Evolutionary conservation across 2,113 vertebrate genomes (phyloP), one percentile per base, ranked within the genome.

Genomic region (Chroicocephalus ridibundus): DNA sequence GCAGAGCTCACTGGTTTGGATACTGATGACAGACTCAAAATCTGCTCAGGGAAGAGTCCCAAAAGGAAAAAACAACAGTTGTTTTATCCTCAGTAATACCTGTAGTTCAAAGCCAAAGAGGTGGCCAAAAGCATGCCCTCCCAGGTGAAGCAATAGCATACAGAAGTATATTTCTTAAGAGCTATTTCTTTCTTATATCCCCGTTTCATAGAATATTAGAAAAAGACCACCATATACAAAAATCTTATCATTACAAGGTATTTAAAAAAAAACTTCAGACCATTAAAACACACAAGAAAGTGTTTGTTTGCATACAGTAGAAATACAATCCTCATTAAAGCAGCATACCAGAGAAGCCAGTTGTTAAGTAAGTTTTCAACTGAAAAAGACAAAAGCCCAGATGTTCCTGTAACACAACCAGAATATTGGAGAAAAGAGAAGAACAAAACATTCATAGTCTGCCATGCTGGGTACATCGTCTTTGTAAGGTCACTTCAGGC

Each of bases 401-500:
- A 75, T 88, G 83, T 92, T 95, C 81, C 80, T 91, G 78, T 79
- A 97, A 86, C 64, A 55, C 55, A 66, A 72, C 38, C 57, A 96
- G 95, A 96, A 95, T 49, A 70, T 0, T 72, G 79, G 82, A 87
- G 89, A 83, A 92, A 78, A 90, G 57, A 88, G 79, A 92, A 49
- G 66, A 94, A 92, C 87, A 83, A 47, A 94, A 97, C 90, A 97
- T 96, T 97, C 94, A 81, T 34, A 54, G 84, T 72, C 85, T 94
- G 86, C 96, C 94, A 79, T 58, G 87, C 94, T 29, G 1, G 68
- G 89, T 75, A 82, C 79, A 69, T 95, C 49, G 8, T 93, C 93
- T 86, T 78, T 49, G 61, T 97, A 97, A 97, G 96, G 97, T 96
- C 97, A 97, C 97, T 97, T 96, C 91, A 93, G 94, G 97, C 96